Evolutionary conservation across 2,113 vertebrate species (phyloP), one percentile per base, ranked within the genome.

Genomic region (Cyprinodon brontotheroides): DNA sequence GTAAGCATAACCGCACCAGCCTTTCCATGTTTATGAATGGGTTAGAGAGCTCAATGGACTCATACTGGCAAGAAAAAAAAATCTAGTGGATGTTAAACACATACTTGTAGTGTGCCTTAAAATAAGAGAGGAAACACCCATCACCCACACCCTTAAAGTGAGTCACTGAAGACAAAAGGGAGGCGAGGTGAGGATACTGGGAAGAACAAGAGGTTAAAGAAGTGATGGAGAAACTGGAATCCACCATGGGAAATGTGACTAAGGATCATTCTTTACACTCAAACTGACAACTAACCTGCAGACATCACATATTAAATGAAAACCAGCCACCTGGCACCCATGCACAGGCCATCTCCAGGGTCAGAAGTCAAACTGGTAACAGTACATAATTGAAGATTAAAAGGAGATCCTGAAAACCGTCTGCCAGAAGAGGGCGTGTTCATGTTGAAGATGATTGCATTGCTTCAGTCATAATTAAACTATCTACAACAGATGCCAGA

Each of bases 11-110:
- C 14, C 9, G 5, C 17, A 71, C 22, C 39, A 66, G 67, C 41
- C 47, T 37, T 22, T 17, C 48, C 40, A 48, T 70, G 29, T 67
- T 36, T 71, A 15, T 37, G 43, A n/a, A 60, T 22, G 11, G 65
- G 77, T 77, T 85, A 81, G 87, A 87, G 59, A 86, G 71, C 67
- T 85, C 73, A 83, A 75, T 83, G 61, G 80, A 82, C 62, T 79
- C 81, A 80, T 80, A 81, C 79, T 62, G 75, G 91, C 86, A 87
- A 85, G 69, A 70, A 78, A 72, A 77, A 85, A 80, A 72, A 83
- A 82, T 87, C 86, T 82, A 89, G 83, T 79, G 78, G 80, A 75
- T 67, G 66, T 53, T 65, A 80, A 87, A 77, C 61, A 77, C 53
- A 70, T 77, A 76, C 47, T 70, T 70, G 75, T 57, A 82, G 72